Conservation (phyloP, 2,113 vertebrate species). For the Oostethus manadensis region DNA sequence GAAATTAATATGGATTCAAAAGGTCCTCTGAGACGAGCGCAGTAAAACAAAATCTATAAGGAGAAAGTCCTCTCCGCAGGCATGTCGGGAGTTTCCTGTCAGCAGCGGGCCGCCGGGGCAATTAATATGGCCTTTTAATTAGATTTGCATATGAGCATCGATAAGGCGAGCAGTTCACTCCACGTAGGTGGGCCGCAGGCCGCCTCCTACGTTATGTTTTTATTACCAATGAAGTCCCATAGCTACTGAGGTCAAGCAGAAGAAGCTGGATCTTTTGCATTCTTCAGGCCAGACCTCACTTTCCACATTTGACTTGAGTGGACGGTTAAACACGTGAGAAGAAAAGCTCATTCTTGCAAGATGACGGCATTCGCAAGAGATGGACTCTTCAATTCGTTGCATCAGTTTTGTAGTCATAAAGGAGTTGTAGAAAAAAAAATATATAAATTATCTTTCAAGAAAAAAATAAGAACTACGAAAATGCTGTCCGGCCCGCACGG, state of each 20-base stretch:
- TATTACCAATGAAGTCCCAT: not conserved
- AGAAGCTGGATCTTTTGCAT: not conserved
- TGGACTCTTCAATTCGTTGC: too few species aligned
- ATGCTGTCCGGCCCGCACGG: too few species aligned
- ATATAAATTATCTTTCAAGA: too few species aligned
- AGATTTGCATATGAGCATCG: slow-evolving; percentile 71
- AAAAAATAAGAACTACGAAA: too few species aligned
- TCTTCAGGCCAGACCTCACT: too few species aligned
- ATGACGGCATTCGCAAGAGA: too few species aligned
- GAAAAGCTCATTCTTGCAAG: too few species aligned
- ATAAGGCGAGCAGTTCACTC: slow-evolving; percentile 18
- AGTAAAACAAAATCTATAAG: slow-evolving; percentile 91
- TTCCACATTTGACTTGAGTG: too few species aligned
- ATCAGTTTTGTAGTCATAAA: too few species aligned
- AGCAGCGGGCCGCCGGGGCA: slow-evolving; percentile 53
- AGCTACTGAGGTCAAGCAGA: not conserved
- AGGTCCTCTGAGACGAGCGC: slow-evolving; percentile 87
- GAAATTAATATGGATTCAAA: slow-evolving; percentile 99
- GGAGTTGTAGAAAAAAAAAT: too few species aligned
- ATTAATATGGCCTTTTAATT: slow-evolving; percentile 70
- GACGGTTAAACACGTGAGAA: too few species aligned
- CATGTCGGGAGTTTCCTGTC: slow-evolving; percentile 76
- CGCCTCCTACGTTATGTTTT: slow-evolving; percentile 18
- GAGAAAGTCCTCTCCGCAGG: slow-evolving; percentile 85
- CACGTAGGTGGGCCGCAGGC: slow-evolving; percentile 21